phyloP scores from a whole-genome alignment of 2,888 invertebrate species.

The Clistopyga incitator region DNA sequence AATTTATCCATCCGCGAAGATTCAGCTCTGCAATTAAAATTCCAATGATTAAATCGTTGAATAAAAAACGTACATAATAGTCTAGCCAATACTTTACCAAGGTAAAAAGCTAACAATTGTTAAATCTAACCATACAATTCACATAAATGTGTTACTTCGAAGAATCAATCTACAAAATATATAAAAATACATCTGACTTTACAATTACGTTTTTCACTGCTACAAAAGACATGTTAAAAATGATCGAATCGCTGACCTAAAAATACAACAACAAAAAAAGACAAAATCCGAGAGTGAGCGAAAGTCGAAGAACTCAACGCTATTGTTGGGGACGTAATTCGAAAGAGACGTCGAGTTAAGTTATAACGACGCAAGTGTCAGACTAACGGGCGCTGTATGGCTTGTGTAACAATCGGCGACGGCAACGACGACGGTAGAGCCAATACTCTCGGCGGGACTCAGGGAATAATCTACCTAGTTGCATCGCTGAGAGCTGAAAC shows the following conservation, averaged over 20 bases:
- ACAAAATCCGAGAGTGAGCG: background rate
- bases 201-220: too few species aligned
- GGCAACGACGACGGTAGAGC: background rate
- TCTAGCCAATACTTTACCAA: too few species aligned
- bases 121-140: too few species aligned
- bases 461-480: background rate
- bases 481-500: background rate
- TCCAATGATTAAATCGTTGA: background rate
- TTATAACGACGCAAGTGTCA: constrained; percentile 4
- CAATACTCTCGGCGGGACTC: constrained; percentile 5
- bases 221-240: too few species aligned
- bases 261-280: too few species aligned
- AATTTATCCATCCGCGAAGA: constrained; percentile 17
- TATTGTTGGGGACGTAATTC: background rate
- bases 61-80: background rate
- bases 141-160: too few species aligned
- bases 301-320: constrained; percentile 3
- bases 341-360: constrained; percentile 11
- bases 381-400: background rate
- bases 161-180: too few species aligned
- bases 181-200: too few species aligned
- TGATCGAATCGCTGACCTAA: too few species aligned
- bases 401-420: constrained; percentile 11
- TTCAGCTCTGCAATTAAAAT: constrained; percentile 2
- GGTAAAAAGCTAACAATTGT: too few species aligned